Conservation (phyloP, 2,797 vertebrate genomes). For the Epinephelus coioides region DNA sequence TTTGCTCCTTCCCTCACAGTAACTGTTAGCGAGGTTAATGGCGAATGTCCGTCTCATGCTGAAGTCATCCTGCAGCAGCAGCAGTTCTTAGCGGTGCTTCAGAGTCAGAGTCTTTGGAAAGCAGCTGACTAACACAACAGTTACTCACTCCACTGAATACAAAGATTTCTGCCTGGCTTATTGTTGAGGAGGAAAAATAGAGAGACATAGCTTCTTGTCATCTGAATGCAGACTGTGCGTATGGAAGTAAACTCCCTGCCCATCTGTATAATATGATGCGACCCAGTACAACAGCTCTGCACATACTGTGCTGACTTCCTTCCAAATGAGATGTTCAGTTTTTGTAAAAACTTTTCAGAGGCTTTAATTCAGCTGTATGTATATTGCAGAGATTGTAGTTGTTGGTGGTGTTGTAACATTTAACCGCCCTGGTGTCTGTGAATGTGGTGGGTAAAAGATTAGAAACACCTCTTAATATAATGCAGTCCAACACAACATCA, state of each 20-base stretch:
- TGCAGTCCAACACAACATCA: not conserved
- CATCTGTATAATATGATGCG: not conserved
- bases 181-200: not conserved
- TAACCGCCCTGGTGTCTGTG: not conserved
- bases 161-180: not conserved
- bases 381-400: not conserved
- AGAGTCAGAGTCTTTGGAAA: constrained; percentile 6
- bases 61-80: constrained; percentile 26
- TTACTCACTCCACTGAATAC: constrained; percentile 1
- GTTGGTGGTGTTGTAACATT: not conserved
- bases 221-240: not conserved
- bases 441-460: not conserved
- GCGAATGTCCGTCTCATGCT: constrained; percentile 37
- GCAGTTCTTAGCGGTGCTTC: constrained; percentile 44
- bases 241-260: too few species aligned
- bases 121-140: constrained; percentile 3
- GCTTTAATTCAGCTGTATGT: too few species aligned
- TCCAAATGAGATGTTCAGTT: too few species aligned
- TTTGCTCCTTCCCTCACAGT: constrained; percentile 46
- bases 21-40: constrained; percentile 71
- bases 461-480: not conserved
- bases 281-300: not conserved
- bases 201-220: constrained; percentile 5
- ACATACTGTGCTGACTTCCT: not conserved
- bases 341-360: not conserved